Evolutionary conservation across 2,888 invertebrate genomes (phyloP).

Genomic region (Apamea monoglypha): DNA sequence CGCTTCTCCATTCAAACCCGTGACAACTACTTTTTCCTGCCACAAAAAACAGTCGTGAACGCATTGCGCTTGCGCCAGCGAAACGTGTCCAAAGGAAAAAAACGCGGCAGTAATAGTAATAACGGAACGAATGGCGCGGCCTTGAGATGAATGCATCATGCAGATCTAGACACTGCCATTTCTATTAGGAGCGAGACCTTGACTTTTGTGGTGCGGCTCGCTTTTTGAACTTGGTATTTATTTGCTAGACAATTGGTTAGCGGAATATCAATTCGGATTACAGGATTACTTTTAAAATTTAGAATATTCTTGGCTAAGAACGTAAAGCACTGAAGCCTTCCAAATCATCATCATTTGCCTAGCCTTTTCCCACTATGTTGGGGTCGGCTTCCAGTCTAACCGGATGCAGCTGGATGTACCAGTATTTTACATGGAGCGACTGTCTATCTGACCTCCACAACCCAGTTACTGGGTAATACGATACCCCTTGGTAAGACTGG

Average conservation of each 20-base stretch:
- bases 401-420: no score
- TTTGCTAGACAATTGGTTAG: neutral
- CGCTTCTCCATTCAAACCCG: slow-evolving; percentile 14
- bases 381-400: no score
- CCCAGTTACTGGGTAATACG: no score
- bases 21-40: slow-evolving; percentile 24
- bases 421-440: no score
- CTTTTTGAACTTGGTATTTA: slow-evolving; percentile 26
- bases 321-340: neutral
- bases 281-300: neutral
- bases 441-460: no score
- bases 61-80: slow-evolving; percentile 59
- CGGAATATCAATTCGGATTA: neutral
- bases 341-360: no score
- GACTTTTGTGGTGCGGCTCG: slow-evolving; percentile 43
- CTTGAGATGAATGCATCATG: slow-evolving; percentile 70
- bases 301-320: neutral
- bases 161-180: slow-evolving; percentile 63
- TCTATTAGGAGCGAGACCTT: slow-evolving; percentile 55
- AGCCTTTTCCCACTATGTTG: no score
- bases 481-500: no score
- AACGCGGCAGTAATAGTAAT: slow-evolving; percentile 58
- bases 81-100: slow-evolving; percentile 58
- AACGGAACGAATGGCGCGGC: slow-evolving; percentile 65
- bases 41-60: slow-evolving; percentile 31